Percentiles rank a stretch among this genome's conserved stretches.
These are phyloP conservation scores for Xenentodon cancila DNA, from an alignment of 2,797 vertebrate species.

Conservation along the genomic window DNA sequence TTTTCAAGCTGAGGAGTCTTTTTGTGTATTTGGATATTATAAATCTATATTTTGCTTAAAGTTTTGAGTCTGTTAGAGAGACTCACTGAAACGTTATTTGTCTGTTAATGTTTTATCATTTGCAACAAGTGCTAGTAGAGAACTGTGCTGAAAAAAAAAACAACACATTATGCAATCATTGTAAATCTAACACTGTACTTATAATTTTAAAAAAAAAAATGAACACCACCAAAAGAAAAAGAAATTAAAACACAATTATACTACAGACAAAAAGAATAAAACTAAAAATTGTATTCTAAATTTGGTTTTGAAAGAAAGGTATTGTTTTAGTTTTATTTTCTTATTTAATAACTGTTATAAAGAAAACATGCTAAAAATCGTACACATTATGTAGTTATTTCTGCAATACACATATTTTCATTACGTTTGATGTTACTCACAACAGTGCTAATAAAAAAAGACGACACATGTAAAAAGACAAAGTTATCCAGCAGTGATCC, in stretches of 20 bases:
- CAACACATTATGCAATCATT: constrained; percentile 13
- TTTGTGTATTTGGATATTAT: constrained; percentile 8
- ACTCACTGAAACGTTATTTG: constrained; percentile 30
- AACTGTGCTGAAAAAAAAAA: constrained; percentile 10
- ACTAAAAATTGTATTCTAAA: neutral
- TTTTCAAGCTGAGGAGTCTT: constrained; percentile 5
- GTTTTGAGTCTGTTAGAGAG: constrained; percentile 11
- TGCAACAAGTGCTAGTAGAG: constrained; percentile 13
- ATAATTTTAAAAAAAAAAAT: constrained; percentile 5
- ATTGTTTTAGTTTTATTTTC: too few species aligned
- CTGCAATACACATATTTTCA: too few species aligned
- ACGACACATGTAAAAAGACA: neutral
- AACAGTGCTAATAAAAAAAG: too few species aligned
- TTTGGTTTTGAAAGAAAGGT: neutral
- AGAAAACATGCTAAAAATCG: too few species aligned
- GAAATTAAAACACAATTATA: constrained; percentile 4
- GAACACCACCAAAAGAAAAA: too few species aligned
- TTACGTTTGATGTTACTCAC: too few species aligned
- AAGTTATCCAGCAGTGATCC: constrained; percentile 22
- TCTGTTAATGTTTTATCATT: constrained; percentile 65
- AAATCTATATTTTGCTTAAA: constrained; percentile 20
- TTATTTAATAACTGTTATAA: too few species aligned
- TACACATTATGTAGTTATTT: too few species aligned
- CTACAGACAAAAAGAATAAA: constrained; percentile 10
- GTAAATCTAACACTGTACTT: constrained; percentile 13